These are phyloP conservation scores for Trachelus troglodyta DNA, from an alignment of 2,888 invertebrate species.

Conservation along the genomic window DNA sequence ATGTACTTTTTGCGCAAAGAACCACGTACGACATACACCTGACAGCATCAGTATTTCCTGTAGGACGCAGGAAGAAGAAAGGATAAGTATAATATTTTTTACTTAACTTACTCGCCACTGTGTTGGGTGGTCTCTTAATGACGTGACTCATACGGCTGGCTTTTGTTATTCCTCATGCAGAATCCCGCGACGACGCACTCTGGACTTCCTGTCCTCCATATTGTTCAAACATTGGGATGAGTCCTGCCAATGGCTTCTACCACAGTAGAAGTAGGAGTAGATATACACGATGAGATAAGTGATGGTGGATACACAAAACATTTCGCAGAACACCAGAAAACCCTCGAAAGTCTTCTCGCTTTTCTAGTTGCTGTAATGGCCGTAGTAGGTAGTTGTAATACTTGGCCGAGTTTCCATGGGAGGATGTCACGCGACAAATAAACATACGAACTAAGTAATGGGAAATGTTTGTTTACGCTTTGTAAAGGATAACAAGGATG, in stretches of 20 bases:
- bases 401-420: background rate
- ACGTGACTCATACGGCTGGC: constrained; percentile 19
- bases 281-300: constrained; percentile 5
- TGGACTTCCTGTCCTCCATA: constrained; percentile 27
- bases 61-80: background rate
- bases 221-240: constrained; percentile 26
- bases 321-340: constrained; percentile 16
- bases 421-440: background rate
- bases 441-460: background rate
- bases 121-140: constrained; percentile 24
- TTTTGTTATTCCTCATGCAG: constrained; percentile 30
- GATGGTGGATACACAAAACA: constrained; percentile 3
- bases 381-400: background rate
- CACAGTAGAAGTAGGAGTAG: background rate
- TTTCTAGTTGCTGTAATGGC: constrained; percentile 10
- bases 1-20: background rate
- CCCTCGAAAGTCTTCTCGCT: constrained; percentile 11
- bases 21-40: background rate
- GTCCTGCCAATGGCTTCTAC: background rate
- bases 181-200: constrained; percentile 22
- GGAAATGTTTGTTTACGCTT: background rate
- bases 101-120: background rate
- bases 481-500: background rate
- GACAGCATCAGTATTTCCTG: background rate
- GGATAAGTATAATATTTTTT: background rate